Base-by-base conservation (phyloP, 2,113 vertebrate genomes). In the Alaudala cheleensis region DNA sequence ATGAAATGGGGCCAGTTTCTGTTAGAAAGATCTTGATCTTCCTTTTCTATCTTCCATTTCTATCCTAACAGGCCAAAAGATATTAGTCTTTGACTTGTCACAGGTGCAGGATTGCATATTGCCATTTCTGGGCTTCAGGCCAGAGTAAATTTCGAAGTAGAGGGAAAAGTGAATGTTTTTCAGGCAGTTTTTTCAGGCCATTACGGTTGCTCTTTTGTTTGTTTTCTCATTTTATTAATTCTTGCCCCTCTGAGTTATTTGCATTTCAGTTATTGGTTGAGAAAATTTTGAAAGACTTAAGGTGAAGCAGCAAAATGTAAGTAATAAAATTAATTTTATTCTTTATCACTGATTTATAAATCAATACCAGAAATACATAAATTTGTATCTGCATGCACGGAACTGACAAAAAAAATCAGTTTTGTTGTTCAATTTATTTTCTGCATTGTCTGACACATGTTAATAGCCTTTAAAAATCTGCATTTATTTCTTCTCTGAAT, bases 101-200 rank as follows among this genome's bases (percentile, higher is more conserved):
- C 54, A 95, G 91, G 82, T 91, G 66, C 72, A 58, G 56, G 22
- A 74, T 72, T 87, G 21, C 56, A 67, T 82, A 64, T 96, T 91
- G 66, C 49, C 28, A n/a, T 91, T 94, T 93, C 92, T 91, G 89
- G 96, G 94, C 91, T 89, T 76, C 47, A 69, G 62, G 80, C 70
- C 91, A 93, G 66, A 65, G 76, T 74, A 96, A 96, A 96, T 95
- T 94, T 67, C 6, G 18, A 95, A 88, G 58, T 8, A 50, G n/a
- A 91, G 14, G 10, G 34, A 64, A 79, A 77, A 91, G 26, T 49
- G 61, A 76, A 23, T 42, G 14, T 45, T 92, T 84, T 84, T 61
- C 54, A 57, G 42, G 58, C 6, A 87, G 45, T 42, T 14, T 90
- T n/a, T n/a, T n/a, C n/a, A n/a, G 57, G 45, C 34, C 9, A 0